Evolutionary conservation across 1,140 invertebrate genomes (phyloP), one percentile per base, ranked within the genome.

Genomic region (Drosophila trapezifrons): DNA sequence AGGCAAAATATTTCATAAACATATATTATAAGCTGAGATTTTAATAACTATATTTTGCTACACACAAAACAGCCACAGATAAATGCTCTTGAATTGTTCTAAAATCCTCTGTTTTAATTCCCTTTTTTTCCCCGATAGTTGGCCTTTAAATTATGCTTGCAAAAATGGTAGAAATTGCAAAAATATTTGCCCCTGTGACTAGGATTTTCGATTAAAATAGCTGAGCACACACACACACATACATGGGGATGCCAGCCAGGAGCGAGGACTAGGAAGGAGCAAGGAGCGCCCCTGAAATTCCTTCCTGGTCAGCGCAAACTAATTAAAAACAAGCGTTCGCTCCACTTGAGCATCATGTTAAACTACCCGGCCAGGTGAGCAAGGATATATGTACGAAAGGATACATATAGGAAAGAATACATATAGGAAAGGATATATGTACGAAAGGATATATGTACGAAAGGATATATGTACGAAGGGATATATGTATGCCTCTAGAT

Each of bases 281-380:
- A 8, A 29, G 27, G 29, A 27, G 47, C 40, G 29, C 17, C 57
- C 45, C 37, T 35, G 49, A 70, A 35, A 74, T 64, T 65, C 71
- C 59, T 57, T 75, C 10, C 69, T 75, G 72, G 72, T 75, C 72
- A 75, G 60, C 52, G 72, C 72, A 75, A 75, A 75, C 72, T 75
- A 75, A 75, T 75, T 75, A 75, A 75, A 75, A 75, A 75, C 72
- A 75, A 76, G 71, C 72, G 71, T 75, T 75, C 71, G 43, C 71
- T 55, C 72, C 72, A 75, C 72, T 75, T 75, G 71, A 75, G 71
- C 72, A 65, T 64, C 72, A 75, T 64, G 70, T 74, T 70, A 74
- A 74, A 74, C 64, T 74, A 75, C 58, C 70, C 46, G 51, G 10
- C n/a, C 72, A 74, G 51, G 70, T 62, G 67, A n/a, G 35, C 29